phyloP scores from a whole-genome alignment of 2,888 invertebrate genomes.

The Lasioglossum pauxillum region DNA sequence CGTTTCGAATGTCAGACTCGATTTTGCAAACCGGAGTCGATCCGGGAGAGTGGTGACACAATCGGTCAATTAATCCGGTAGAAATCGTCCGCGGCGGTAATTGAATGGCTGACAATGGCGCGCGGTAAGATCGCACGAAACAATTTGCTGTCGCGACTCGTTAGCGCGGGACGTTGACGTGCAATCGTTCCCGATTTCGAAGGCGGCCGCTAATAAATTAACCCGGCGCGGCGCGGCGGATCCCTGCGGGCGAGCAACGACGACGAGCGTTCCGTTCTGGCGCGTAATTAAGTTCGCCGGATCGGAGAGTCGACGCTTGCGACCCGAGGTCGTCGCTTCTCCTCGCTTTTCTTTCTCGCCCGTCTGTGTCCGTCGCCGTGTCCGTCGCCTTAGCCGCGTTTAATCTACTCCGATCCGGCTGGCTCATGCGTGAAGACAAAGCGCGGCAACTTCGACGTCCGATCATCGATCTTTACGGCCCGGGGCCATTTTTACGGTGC shows the following conservation, averaged over 20 bases:
- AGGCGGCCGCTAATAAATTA: conserved; percentile 64
- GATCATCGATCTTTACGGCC: conserved; percentile 70
- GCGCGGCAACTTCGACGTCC: conserved; percentile 58
- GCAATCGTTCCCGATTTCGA: conserved; percentile 64
- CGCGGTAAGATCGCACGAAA: conserved; percentile 32
- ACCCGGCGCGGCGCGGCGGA: conserved; percentile 26
- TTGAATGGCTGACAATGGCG: conserved; percentile 39
- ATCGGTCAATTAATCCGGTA: conserved; percentile 33
- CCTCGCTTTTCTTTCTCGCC: conserved; percentile 38
- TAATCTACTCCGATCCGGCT: conserved; percentile 64
- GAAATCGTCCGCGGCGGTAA: conserved; percentile 32
- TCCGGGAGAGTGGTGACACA: neutral
- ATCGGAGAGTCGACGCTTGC: conserved; percentile 42
- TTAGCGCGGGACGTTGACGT: conserved; percentile 51
- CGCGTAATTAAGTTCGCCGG: conserved; percentile 69
- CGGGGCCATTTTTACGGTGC: conserved; percentile 59
- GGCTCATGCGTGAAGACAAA: conserved; percentile 60
- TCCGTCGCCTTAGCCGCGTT: conserved; percentile 56
- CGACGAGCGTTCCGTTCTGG: conserved; percentile 40
- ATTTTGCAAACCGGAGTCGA: neutral
- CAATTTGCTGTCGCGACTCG: conserved; percentile 49
- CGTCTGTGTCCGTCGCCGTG: neutral
- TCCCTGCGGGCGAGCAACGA: conserved; percentile 36
- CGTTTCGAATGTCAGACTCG: neutral
- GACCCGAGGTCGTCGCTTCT: conserved; percentile 26